These are phyloP conservation scores for Typhlichthys subterraneus DNA, from an alignment of 2,797 vertebrate genomes.

Conservation along the genomic window DNA sequence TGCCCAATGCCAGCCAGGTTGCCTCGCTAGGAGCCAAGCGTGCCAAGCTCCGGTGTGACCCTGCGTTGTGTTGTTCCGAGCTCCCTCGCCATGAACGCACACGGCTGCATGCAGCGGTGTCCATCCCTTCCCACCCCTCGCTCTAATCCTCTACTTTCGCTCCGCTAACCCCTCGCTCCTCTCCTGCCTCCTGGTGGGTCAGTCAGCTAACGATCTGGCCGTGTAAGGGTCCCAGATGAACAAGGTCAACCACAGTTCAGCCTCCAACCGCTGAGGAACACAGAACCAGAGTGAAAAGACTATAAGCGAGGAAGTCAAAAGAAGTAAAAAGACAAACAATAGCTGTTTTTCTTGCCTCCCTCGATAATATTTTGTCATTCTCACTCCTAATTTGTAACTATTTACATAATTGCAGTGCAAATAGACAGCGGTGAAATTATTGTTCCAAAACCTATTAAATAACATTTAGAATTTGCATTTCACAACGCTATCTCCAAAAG, in stretches of 20 bases:
- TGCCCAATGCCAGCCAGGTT: constrained; percentile 37
- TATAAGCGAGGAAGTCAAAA: constrained; percentile 22
- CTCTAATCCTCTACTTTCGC: constrained; percentile 48
- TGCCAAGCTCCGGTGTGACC: constrained; percentile 54
- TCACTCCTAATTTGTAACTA: no score
- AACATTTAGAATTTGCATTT: constrained; percentile 9
- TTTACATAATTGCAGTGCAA: constrained; percentile 16
- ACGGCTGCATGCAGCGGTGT: constrained; percentile 27
- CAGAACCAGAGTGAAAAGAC: neutral
- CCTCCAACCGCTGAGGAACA: constrained; percentile 35
- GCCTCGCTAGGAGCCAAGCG: constrained; percentile 40
- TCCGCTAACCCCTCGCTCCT: constrained; percentile 51
- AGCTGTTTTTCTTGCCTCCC: no score
- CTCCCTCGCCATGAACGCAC: constrained; percentile 42
- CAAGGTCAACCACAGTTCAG: constrained; percentile 79
- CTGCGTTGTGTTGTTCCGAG: constrained; percentile 44
- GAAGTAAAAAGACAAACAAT: constrained; percentile 12
- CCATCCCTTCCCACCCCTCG: constrained; percentile 27
- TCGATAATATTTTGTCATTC: no score
- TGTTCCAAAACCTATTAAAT: neutral
- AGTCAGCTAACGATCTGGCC: constrained; percentile 76
- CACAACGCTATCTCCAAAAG: constrained; percentile 8
- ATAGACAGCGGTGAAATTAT: constrained; percentile 9
- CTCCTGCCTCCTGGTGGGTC: constrained; percentile 68
- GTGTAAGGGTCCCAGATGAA: constrained; percentile 65